phyloP scores from a whole-genome alignment of 2,113 vertebrate species.

The Phyllopteryx taeniolatus region DNA sequence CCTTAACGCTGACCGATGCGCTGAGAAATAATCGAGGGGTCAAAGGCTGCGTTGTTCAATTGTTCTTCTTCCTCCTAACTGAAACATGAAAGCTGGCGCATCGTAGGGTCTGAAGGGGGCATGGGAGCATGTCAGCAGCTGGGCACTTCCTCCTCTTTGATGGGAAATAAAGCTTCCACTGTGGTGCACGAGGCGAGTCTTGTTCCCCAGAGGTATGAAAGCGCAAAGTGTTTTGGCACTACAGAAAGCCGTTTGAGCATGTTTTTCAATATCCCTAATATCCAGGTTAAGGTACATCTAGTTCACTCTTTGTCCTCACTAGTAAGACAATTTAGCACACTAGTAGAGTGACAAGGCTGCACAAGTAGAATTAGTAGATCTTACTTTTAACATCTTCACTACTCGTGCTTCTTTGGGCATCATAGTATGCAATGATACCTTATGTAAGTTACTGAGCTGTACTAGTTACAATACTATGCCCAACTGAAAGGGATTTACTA shows the following conservation, averaged over 20 bases:
- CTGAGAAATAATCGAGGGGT: slow-evolving; percentile 53
- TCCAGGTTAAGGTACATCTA: background rate
- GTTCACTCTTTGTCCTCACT: background rate
- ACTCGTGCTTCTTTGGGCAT: no score
- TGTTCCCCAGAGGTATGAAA: slow-evolving; percentile 57
- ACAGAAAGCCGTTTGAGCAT: background rate
- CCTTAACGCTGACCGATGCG: slow-evolving; percentile 44
- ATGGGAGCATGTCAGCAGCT: slow-evolving; percentile 40
- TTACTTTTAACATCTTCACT: no score
- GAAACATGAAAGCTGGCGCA: slow-evolving; percentile 75
- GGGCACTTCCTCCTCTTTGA: slow-evolving; percentile 69
- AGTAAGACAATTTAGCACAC: no score
- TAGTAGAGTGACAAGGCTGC: no score
- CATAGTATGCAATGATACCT: no score
- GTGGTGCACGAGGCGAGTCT: slow-evolving; percentile 50
- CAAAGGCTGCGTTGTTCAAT: slow-evolving; percentile 67
- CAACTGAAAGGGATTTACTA: no score
- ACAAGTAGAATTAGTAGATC: no score
- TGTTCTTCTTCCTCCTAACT: slow-evolving; percentile 60
- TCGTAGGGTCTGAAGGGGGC: slow-evolving; percentile 54
- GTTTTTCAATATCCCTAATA: background rate
- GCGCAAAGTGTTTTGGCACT: slow-evolving; percentile 32
- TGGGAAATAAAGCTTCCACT: slow-evolving; percentile 67
- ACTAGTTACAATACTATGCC: no score
- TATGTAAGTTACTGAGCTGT: no score